Base-by-base conservation (phyloP, 2,888 invertebrate genomes). In the Synergus japonicus region DNA sequence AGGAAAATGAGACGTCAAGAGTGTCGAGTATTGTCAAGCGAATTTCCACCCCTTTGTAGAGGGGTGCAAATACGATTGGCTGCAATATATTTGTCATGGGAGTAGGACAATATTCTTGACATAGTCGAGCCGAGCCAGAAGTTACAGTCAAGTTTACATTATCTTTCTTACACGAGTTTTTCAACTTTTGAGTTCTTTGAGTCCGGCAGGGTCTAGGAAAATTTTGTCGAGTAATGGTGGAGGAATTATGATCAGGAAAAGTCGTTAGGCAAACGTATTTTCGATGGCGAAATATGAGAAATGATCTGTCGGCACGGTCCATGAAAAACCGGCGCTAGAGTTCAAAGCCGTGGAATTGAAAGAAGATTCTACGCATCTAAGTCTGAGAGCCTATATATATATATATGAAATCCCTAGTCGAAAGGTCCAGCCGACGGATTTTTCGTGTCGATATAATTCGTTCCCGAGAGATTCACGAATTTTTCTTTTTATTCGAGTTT, bases 231-330 rank as follows among this genome's bases (percentile, higher is more conserved):
- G 91, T 91, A 91, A 91, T 83, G 91, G 87, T 80, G 76, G 78
- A 81, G 85, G 86, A 88, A 87, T 88, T 88, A 88, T 87, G 85
- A 87, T 87, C 82, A 85, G 82, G 78, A 83, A 60, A 78, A 79
- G 80, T 84, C 84, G 85, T 86, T 85, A 85, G 81, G 81, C 81
- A 66, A 78, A 76, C 63, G 76, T 78, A 77, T 81, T 73, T 79
- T 65, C 82, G 79, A 80, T 83, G 88, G 88, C 86, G 91, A 91
- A 92, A 92, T 92, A 92, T 93, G 93, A 93, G 92, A 93, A 93
- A 93, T 93, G 92, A 91, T 91, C 90, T 90, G 91, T 91, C 91
- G 88, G 85, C 86, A 79, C 84, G 82, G 79, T 82, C 80, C 84
- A 81, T 84, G 85, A 86, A 88, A 86, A 88, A 87, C 80, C 83